Percentiles rank a stretch among this genome's conserved stretches.
These are phyloP conservation scores for Romanogobio albipinnatus DNA, from an alignment of 2,113 vertebrate species.

Conservation along the genomic window DNA sequence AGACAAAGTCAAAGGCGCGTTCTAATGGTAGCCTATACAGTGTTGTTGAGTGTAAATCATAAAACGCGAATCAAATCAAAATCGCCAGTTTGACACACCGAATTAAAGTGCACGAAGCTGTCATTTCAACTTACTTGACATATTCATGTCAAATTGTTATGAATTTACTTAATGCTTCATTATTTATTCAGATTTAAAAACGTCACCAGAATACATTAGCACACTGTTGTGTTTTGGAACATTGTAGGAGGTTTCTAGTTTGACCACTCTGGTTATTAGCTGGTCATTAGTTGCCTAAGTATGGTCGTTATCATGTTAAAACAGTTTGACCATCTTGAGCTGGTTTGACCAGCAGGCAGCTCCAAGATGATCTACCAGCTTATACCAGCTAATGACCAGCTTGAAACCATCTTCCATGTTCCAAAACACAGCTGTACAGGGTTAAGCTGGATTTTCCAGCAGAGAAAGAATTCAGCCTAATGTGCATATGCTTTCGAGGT, in stretches of 20 bases:
- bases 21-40: background rate
- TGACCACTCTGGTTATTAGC: background rate
- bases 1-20: constrained; percentile 59
- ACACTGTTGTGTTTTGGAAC: background rate
- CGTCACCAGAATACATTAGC: background rate
- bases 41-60: background rate
- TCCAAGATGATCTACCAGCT: background rate
- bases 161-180: background rate
- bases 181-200: background rate
- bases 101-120: background rate
- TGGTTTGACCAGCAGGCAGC: background rate
- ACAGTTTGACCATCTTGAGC: background rate
- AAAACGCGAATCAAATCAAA: background rate
- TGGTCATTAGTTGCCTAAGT: background rate
- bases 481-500: background rate
- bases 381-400: background rate
- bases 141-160: background rate
- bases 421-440: background rate
- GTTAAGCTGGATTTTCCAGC: constrained; percentile 17
- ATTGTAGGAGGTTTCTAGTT: background rate
- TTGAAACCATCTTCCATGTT: background rate
- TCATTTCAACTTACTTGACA: background rate
- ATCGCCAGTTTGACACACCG: background rate
- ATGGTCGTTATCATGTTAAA: background rate
- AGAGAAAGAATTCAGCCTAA: constrained; percentile 18